Percentiles rank a stretch among this genome's conserved stretches.
phyloP scores from a whole-genome alignment of 2,888 invertebrate genomes.

The Zootermopsis nevadensis region DNA sequence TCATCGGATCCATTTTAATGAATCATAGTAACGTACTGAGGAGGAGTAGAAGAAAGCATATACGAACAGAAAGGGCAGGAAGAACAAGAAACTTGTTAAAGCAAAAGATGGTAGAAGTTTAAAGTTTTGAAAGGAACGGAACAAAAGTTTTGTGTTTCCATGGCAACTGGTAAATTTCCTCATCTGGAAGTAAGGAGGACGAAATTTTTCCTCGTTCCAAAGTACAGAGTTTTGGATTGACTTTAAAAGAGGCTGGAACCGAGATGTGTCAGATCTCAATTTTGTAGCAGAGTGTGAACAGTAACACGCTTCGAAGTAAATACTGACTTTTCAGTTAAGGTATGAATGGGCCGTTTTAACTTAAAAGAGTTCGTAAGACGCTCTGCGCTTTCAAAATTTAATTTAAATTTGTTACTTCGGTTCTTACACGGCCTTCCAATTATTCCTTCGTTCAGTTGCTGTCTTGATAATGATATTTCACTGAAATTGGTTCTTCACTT shows the following conservation, averaged over 20 bases:
- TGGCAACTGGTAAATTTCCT: conserved; percentile 16
- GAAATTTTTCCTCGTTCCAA: not conserved
- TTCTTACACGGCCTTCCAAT: too few species aligned
- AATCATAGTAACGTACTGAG: not conserved
- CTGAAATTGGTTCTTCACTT: too few species aligned
- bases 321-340: too few species aligned
- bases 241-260: not conserved
- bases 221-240: not conserved
- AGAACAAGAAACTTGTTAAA: not conserved
- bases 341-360: too few species aligned
- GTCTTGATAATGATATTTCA: too few species aligned
- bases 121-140: conserved; percentile 5
- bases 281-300: too few species aligned
- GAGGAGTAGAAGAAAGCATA: not conserved
- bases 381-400: too few species aligned
- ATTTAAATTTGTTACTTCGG: too few species aligned
- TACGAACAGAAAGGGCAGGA: not conserved
- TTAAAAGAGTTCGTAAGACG: too few species aligned
- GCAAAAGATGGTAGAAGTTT: conserved; percentile 16
- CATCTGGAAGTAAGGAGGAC: conserved; percentile 30
- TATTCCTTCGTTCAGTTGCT: too few species aligned
- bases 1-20: conserved; percentile 10
- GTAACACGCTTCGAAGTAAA: too few species aligned
- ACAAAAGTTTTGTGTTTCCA: conserved; percentile 14
- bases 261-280: not conserved